Conservation (phyloP, 2,113 vertebrate species). For the Cinclus mexicanus region DNA sequence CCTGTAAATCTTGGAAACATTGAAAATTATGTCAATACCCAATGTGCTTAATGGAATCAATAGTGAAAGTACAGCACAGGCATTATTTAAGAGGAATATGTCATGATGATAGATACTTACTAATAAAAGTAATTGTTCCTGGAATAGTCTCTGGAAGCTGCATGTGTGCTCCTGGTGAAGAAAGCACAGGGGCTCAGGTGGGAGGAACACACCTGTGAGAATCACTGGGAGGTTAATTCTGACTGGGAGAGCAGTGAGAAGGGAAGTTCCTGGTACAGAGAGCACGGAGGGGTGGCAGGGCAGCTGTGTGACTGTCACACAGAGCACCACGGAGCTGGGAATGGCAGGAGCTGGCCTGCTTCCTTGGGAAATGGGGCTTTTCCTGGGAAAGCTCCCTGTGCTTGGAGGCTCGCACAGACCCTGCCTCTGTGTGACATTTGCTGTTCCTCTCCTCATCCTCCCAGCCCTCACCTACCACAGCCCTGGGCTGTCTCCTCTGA, state of each 20-base stretch:
- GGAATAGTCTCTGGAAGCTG: neutral
- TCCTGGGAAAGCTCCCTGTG: neutral
- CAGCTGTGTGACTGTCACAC: accelerated
- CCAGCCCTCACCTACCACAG: neutral
- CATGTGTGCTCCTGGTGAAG: accelerated
- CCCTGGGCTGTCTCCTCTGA: neutral
- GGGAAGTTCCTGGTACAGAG: neutral
- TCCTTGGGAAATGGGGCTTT: neutral
- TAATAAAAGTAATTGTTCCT: conserved; percentile 55
- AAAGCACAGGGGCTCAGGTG: neutral
- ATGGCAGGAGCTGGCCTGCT: neutral
- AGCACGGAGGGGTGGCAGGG: neutral
- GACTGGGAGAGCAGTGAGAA: neutral
- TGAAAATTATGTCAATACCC: neutral
- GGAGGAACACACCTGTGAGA: neutral
- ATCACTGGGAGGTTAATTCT: accelerated
- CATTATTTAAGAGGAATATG: neutral
- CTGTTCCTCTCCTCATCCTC: neutral
- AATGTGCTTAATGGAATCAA: neutral
- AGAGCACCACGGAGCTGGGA: neutral
- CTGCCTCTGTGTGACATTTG: neutral
- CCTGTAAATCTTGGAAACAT: neutral
- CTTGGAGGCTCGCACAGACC: neutral
- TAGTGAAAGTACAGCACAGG: neutral
- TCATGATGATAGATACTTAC: neutral